Evolutionary conservation across 2,888 invertebrate genomes (phyloP).

Genomic region (Drosophila suboccidentalis): DNA sequence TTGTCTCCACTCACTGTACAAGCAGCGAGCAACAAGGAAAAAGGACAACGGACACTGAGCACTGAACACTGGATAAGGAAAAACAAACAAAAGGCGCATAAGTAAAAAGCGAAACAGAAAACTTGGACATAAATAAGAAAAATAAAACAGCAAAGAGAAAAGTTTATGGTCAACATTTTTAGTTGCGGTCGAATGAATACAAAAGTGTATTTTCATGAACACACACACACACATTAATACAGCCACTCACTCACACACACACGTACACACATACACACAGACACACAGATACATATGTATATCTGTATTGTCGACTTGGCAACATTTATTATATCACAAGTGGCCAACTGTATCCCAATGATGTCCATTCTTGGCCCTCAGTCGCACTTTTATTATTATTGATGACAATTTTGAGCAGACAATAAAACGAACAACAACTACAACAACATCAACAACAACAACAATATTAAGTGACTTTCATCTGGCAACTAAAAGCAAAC

Average conservation of each 20-base stretch:
- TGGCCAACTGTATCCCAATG: constrained; percentile 62
- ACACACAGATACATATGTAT: constrained; percentile 14
- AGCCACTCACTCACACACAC: constrained; percentile 39
- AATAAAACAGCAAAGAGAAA: constrained; percentile 61
- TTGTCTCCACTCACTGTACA: constrained; percentile 20
- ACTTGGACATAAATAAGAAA: constrained; percentile 67
- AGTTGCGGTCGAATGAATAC: constrained; percentile 81
- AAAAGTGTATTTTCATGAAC: constrained; percentile 76
- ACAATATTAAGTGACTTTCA: constrained; percentile 27
- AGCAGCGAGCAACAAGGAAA: constrained; percentile 34
- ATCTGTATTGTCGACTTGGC: constrained; percentile 43
- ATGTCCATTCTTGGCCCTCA: constrained; percentile 58
- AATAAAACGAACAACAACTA: constrained; percentile 63
- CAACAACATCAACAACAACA: constrained; percentile 38
- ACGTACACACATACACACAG: constrained; percentile 20
- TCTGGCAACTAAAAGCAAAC: constrained; percentile 41
- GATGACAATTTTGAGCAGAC: constrained; percentile 82
- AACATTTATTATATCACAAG: constrained; percentile 77
- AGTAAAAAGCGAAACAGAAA: constrained; percentile 40
- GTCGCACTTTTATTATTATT: constrained; percentile 79
- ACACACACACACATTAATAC: constrained; percentile 55
- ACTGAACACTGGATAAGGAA: not conserved
- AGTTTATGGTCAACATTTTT: constrained; percentile 79
- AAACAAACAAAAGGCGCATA: constrained; percentile 38
- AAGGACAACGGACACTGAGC: not conserved